A percentile compares a stretch with the other conserved stretches of the same genome.
phyloP scores from a whole-genome alignment of 1,140 invertebrate genomes.

The Apis cerana region DNA sequence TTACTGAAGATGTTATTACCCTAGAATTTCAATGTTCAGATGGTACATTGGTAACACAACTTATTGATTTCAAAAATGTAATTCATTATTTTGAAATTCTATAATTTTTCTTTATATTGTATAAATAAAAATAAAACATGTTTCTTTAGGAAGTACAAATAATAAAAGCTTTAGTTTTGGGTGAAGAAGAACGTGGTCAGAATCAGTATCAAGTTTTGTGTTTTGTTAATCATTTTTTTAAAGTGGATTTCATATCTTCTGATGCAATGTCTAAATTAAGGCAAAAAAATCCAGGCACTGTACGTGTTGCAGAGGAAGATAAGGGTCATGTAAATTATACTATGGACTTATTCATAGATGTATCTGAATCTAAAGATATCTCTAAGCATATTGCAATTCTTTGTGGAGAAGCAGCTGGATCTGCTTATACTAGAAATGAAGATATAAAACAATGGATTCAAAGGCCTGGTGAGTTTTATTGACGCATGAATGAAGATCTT shows the following conservation, averaged over 20 bases:
- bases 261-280: conserved; percentile 98
- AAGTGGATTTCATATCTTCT: conserved; percentile 96
- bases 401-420: conserved; percentile 88
- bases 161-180: conserved; percentile 94
- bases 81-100: conserved; percentile 74
- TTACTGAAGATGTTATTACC: conserved; percentile 92
- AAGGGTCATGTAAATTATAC: conserved; percentile 89
- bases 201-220: conserved; percentile 95
- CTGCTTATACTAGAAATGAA: conserved; percentile 89
- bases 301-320: conserved; percentile 94
- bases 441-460: conserved; percentile 90
- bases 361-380: conserved; percentile 85
- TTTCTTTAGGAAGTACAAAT: conserved; percentile 93
- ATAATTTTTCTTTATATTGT: background rate
- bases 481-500: conserved; percentile 20
- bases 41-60: conserved; percentile 94
- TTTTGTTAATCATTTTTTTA: conserved; percentile 94
- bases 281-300: conserved; percentile 87
- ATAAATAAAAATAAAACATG: conserved; percentile 15
- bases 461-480: conserved; percentile 85
- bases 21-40: conserved; percentile 95
- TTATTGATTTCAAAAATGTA: conserved; percentile 97
- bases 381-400: conserved; percentile 88
- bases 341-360: conserved; percentile 90
- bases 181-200: conserved; percentile 96